Percentiles rank a stretch among this genome's conserved stretches.
Evolutionary conservation across 1,140 invertebrate species (phyloP).

Genomic region (Lucilia cuprina): DNA sequence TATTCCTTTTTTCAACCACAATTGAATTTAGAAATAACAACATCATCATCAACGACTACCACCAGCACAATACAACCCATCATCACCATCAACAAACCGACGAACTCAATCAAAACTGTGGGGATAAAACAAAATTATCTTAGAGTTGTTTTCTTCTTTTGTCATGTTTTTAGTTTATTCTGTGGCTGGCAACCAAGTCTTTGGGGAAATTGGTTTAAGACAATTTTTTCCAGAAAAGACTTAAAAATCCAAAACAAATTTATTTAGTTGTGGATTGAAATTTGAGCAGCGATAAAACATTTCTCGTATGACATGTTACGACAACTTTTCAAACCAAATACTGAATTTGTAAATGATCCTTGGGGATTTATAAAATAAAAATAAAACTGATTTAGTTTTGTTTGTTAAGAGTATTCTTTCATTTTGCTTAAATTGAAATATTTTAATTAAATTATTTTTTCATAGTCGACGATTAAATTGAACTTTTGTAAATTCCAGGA

Average conservation of each 20-base stretch:
- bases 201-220: slow-evolving; percentile 58
- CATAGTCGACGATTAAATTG: neutral
- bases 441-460: neutral
- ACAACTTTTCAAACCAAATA: neutral
- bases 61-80: neutral
- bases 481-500: too few relatives aligned
- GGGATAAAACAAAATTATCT: slow-evolving; percentile 5
- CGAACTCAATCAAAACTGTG: neutral
- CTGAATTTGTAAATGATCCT: neutral
- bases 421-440: neutral
- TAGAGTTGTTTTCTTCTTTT: neutral
- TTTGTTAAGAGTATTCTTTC: neutral
- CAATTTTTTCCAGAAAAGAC: slow-evolving; percentile 50
- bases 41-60: neutral
- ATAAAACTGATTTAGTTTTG: neutral
- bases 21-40: neutral
- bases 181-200: slow-evolving; percentile 19
- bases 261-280: neutral
- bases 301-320: slow-evolving; percentile 9
- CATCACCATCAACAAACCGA: neutral
- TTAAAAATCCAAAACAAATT: neutral
- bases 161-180: neutral
- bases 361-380: slow-evolving; percentile 1
- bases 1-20: neutral
- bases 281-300: slow-evolving; percentile 8